Conservation (phyloP, 2,113 vertebrate species). For the Hemibagrus wyckioides region DNA sequence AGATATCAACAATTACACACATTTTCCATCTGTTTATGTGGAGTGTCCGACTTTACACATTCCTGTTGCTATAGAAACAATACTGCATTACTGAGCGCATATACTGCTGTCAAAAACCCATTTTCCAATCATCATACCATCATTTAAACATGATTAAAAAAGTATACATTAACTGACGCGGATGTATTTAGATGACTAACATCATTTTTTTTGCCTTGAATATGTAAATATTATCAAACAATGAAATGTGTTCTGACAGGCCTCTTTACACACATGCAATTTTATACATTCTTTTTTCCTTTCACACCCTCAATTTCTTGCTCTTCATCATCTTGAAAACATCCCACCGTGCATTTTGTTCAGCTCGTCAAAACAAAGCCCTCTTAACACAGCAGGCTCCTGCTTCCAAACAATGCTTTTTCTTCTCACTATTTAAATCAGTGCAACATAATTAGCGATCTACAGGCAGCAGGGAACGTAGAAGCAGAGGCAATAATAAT, state of each 20-base stretch:
- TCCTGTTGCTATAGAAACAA: not conserved
- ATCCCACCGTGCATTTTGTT: conserved; percentile 25
- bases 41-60: no score
- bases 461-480: not conserved
- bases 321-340: conserved; percentile 22
- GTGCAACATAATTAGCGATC: conserved; percentile 26
- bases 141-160: not conserved
- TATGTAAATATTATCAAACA: conserved; percentile 25
- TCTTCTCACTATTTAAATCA: conserved; percentile 58
- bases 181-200: not conserved
- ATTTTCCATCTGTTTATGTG: no score
- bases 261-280: not conserved
- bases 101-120: not conserved
- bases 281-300: not conserved
- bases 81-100: not conserved
- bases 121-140: not conserved
- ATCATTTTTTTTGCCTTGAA: not conserved
- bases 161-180: not conserved
- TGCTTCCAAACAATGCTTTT: conserved; percentile 44
- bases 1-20: no score
- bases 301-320: conserved; percentile 5
- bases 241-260: not conserved
- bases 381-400: conserved; percentile 18
- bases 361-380: conserved; percentile 35
- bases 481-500: conserved; percentile 9